Conservation (phyloP, 2,113 vertebrate genomes). For the Plectropomus leopardus region DNA sequence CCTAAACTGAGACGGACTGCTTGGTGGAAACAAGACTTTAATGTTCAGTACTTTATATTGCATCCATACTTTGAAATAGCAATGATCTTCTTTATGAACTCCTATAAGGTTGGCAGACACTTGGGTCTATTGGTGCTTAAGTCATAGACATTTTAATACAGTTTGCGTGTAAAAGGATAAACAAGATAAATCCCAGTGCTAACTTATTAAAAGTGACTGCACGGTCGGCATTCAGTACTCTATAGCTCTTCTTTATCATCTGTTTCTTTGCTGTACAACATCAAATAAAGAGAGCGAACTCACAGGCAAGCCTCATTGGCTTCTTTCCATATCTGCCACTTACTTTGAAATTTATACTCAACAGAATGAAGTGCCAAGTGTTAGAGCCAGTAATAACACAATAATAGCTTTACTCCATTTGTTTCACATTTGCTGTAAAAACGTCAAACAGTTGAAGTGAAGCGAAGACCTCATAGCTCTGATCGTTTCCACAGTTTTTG, state of each 20-base stretch:
- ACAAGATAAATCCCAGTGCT: background rate
- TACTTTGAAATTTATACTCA: background rate
- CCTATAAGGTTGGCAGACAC: background rate
- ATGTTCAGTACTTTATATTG: background rate
- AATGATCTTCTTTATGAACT: background rate
- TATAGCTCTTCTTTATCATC: background rate
- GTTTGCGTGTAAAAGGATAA: background rate
- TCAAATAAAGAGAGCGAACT: background rate
- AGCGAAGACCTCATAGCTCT: background rate
- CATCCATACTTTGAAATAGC: background rate
- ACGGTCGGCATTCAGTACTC: background rate
- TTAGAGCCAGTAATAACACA: conserved; percentile 10
- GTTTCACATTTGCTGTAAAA: conserved; percentile 9
- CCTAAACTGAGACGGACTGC: no score
- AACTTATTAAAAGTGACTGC: background rate
- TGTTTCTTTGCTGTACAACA: background rate
- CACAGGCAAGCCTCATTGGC: background rate
- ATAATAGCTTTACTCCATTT: conserved; percentile 4
- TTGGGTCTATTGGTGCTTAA: background rate
- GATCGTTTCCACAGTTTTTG: background rate
- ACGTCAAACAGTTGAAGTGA: conserved; percentile 1
- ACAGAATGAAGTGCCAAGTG: background rate
- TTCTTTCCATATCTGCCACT: conserved; percentile 2
- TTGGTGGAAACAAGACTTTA: no score
- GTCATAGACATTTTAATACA: background rate